A percentile compares a stretch with the other conserved stretches of the same genome.
Conservation (phyloP, 2,797 vertebrate genomes). For the Glossophaga mutica region DNA sequence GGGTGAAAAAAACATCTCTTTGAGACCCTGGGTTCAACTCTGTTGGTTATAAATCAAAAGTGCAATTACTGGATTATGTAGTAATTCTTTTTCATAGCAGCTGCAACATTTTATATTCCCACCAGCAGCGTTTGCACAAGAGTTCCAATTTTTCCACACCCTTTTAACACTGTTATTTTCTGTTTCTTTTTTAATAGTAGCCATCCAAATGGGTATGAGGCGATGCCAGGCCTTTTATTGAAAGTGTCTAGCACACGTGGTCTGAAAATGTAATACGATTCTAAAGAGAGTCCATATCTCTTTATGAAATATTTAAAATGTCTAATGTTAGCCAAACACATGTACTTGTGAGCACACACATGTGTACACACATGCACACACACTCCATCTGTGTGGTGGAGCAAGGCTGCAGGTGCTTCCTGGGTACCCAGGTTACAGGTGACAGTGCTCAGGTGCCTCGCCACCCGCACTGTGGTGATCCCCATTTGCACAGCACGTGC, state of each 20-base stretch:
- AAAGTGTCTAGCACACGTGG: background rate
- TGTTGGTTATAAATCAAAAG: background rate
- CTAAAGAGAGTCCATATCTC: background rate
- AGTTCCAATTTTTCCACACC: background rate
- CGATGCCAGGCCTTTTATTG: background rate
- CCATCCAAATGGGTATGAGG: background rate
- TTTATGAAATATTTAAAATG: background rate
- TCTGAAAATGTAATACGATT: background rate
- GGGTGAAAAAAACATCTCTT: background rate
- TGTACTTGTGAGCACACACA: background rate
- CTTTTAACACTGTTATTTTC: background rate
- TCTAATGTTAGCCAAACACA: background rate
- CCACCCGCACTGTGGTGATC: rapidly evolving
- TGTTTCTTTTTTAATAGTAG: background rate
- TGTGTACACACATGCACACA: no score
- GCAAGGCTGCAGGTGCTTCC: background rate
- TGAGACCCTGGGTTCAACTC: background rate
- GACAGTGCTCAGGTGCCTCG: background rate
- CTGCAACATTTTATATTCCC: background rate
- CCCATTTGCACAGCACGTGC: rapidly evolving
- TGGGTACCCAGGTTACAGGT: background rate
- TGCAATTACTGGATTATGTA: background rate
- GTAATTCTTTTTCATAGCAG: background rate
- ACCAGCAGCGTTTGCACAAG: background rate
- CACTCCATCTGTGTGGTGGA: rapidly evolving